Conservation (phyloP, 1,140 invertebrate genomes). For the Drosophila ironensis region DNA sequence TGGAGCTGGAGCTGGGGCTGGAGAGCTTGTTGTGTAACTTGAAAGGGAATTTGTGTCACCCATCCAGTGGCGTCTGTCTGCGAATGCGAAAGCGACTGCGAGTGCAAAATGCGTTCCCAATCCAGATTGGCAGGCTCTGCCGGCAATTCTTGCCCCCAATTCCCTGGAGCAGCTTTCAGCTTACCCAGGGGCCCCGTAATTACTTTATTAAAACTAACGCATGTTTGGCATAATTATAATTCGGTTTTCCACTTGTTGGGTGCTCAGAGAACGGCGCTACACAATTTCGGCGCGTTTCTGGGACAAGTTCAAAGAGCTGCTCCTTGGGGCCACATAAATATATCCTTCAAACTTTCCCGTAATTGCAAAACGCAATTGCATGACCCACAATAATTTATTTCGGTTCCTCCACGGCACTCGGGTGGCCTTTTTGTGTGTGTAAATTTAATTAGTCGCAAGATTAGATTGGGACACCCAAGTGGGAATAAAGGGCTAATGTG, state of each 20-base stretch:
- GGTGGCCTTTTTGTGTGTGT: not conserved
- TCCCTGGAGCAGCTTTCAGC: not conserved
- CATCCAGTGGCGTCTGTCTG: conserved; percentile 32
- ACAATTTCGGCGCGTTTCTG: conserved; percentile 32
- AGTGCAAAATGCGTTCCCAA: conserved; percentile 26
- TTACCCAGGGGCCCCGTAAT: too few relatives aligned
- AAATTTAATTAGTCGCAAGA: conserved; percentile 40
- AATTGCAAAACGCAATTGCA: conserved; percentile 33
- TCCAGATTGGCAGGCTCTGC: conserved; percentile 4
- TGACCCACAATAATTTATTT: conserved; percentile 53
- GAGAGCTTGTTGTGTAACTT: conserved; percentile 41
- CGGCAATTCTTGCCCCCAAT: not conserved
- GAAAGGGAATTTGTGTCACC: conserved; percentile 53
- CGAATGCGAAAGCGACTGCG: conserved; percentile 44
- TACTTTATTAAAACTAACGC: conserved; percentile 34
- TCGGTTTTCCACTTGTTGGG: conserved; percentile 23
- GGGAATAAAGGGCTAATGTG: not conserved
- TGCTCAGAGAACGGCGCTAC: conserved; percentile 7
- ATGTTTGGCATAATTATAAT: conserved; percentile 20
- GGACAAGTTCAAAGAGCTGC: conserved; percentile 49
- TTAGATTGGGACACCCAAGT: conserved; percentile 28
- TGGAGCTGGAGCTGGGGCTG: conserved; percentile 14
- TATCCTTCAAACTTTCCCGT: conserved; percentile 19
- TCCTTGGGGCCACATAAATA: conserved; percentile 43
- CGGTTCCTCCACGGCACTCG: conserved; percentile 13